Percentiles rank a stretch among this genome's conserved stretches.
phyloP scores from a whole-genome alignment of 2,888 invertebrate genomes.

The Lasioglossum figueresi region DNA sequence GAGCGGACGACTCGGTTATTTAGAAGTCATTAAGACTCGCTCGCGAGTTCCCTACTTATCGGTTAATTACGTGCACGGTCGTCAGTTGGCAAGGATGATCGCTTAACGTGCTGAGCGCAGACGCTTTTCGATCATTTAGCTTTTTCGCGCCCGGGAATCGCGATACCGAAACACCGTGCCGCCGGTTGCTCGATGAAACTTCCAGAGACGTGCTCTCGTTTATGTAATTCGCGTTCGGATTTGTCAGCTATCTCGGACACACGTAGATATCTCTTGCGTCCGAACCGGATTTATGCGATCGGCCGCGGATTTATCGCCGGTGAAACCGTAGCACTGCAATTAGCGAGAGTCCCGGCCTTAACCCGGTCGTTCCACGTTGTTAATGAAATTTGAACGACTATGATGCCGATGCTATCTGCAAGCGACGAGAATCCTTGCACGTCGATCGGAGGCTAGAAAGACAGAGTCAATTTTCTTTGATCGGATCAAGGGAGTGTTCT shows the following conservation, averaged over 20 bases:
- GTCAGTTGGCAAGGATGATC: neutral
- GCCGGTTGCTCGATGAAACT: neutral
- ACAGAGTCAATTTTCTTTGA: neutral
- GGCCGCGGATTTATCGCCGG: constrained; percentile 44
- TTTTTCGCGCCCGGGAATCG: neutral
- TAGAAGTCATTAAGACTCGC: constrained; percentile 75
- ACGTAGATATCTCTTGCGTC: neutral
- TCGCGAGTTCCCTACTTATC: constrained; percentile 74
- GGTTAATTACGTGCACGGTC: constrained; percentile 70
- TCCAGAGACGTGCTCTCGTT: constrained; percentile 47
- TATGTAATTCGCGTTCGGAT: constrained; percentile 53
- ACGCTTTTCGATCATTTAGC: constrained; percentile 46
- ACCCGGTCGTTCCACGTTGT: constrained; percentile 10
- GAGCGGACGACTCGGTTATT: constrained; percentile 56
- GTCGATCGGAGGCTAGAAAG: neutral
- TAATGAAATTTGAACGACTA: neutral
- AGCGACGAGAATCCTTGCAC: neutral
- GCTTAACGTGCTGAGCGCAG: neutral
- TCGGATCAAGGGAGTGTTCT: neutral
- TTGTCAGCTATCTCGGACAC: constrained; percentile 41
- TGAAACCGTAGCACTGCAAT: constrained; percentile 34
- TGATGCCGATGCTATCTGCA: neutral
- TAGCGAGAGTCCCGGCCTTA: constrained; percentile 30
- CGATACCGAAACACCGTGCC: neutral
- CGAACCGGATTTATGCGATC: constrained; percentile 37